Conservation (phyloP, 23 tunicate genomes). For the Styela clava region DNA sequence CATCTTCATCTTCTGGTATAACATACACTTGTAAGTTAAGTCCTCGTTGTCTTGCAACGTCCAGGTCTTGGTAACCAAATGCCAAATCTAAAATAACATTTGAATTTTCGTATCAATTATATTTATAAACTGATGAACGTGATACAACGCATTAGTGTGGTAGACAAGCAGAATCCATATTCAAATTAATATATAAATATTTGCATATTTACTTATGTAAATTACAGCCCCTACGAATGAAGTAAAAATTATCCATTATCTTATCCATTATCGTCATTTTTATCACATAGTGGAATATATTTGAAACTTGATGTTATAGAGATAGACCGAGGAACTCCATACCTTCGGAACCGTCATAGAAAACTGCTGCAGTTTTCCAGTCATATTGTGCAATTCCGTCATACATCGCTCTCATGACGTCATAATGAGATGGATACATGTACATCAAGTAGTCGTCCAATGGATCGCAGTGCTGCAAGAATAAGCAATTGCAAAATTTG, state of each 20-base stretch:
- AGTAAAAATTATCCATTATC: too few species aligned
- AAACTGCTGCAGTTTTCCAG: constrained; percentile 72
- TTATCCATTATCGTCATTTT: too few species aligned
- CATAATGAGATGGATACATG: constrained; percentile 61
- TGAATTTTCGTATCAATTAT: neutral
- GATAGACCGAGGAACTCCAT: too few species aligned
- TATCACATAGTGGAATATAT: too few species aligned
- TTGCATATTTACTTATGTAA: too few species aligned
- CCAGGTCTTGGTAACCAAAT: constrained; percentile 54
- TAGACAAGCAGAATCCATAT: neutral
- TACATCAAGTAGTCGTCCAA: constrained; percentile 50
- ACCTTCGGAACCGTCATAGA: constrained; percentile 54
- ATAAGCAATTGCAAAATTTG: neutral
- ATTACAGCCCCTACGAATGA: too few species aligned
- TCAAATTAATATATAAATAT: neutral
- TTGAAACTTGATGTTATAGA: too few species aligned
- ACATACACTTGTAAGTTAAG: constrained; percentile 57
- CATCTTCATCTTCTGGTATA: constrained; percentile 56
- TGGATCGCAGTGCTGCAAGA: constrained; percentile 55
- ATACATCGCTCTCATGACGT: constrained; percentile 61
- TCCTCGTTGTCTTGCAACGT: constrained; percentile 60
- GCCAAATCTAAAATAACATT: constrained; percentile 37
- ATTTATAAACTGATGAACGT: neutral
- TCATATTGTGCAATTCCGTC: constrained; percentile 44
- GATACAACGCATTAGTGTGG: neutral